Evolutionary conservation across 2,113 vertebrate genomes (phyloP), one percentile per base, ranked within the genome.

Genomic region (Nerophis ophidion): DNA sequence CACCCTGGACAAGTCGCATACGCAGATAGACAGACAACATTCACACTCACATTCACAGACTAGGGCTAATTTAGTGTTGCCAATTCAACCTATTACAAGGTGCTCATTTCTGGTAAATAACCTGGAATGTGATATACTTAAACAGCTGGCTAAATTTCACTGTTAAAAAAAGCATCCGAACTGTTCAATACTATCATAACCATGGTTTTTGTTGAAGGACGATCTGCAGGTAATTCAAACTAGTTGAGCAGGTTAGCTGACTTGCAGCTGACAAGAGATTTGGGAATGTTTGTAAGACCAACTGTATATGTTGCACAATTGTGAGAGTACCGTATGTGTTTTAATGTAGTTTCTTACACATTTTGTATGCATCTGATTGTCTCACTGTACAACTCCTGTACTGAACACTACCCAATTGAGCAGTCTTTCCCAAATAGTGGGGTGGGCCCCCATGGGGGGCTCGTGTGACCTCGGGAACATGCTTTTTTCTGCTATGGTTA

Each of bases 241-340:
- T 54, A 68, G 87, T 89, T 52, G 36, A 72, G 75, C 87, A 82
- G 87, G 84, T 89, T 86, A 6, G 40, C 40, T 44, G 40, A 64
- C 62, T 63, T 72, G 47, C 50, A 65, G 49, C 44, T 61, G 79
- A 82, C 78, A 75, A 81, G 79, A 71, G 68, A 75, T 70, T 68
- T 66, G 77, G 66, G 75, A 87, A 83, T 84, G 80, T 77, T 54
- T 71, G 66, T 71, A 45, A 67, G 9, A 12, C 10, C 19, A 17
- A 11, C 54, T 2, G 26, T 3, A 26, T 26, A 56, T 16, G 17
- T 11, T 19, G 53, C 64, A n/a, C 42, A 53, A 11, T 55, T 8
- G 33, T 56, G 36, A 17, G 17, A 42, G n/a, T 56, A 56, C 35
- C 13, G 19, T 10, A 36, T 6, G 26, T 6, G 50, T 34, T 35